Evolutionary conservation across 2,113 vertebrate species (phyloP).

Genomic region (Nicator chloris): DNA sequence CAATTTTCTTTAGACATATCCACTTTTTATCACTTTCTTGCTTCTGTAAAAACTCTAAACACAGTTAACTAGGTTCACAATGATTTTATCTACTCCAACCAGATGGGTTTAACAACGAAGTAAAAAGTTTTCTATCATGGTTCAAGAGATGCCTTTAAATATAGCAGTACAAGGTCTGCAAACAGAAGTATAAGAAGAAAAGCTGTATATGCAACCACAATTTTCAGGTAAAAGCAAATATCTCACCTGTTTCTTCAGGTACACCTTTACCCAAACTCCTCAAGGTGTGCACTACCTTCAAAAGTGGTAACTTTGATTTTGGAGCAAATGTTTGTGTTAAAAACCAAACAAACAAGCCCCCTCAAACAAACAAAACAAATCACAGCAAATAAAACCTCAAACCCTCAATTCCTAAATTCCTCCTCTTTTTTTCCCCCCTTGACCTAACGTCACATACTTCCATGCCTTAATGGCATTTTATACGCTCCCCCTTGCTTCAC

Average conservation of each 20-base stretch:
- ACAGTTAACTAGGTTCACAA: neutral
- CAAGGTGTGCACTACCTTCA: neutral
- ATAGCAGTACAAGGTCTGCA: neutral
- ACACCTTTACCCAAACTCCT: neutral
- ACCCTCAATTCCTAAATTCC: neutral
- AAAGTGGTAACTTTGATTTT: neutral
- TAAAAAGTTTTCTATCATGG: neutral
- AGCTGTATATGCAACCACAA: neutral
- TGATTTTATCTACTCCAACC: neutral
- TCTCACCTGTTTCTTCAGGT: neutral
- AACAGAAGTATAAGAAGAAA: neutral
- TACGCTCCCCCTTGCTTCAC: neutral
- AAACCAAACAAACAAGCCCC: rapidly evolving
- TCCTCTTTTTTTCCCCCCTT: neutral
- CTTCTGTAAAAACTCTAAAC: neutral
- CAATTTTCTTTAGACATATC: neutral
- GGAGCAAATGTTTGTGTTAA: neutral
- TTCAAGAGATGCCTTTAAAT: neutral
- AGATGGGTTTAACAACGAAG: neutral
- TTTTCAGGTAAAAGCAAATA: neutral
- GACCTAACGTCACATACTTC: neutral
- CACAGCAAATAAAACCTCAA: neutral
- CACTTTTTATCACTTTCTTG: neutral
- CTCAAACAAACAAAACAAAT: neutral
- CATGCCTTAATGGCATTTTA: neutral